Conservation (phyloP, 2,888 invertebrate species). For the Harmothoe impar region DNA sequence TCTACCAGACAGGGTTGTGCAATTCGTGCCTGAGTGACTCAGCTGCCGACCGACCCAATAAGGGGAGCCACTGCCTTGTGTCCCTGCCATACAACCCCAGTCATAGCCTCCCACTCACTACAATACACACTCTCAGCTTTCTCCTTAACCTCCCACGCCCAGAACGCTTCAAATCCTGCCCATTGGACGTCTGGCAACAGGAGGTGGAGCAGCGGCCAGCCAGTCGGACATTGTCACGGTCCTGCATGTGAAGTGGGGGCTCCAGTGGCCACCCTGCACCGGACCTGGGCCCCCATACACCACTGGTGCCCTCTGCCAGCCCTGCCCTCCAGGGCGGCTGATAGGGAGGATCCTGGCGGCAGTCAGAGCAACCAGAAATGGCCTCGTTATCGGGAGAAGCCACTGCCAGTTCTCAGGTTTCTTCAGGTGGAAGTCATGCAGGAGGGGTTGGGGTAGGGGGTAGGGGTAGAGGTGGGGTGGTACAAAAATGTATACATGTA, state of each 20-base stretch:
- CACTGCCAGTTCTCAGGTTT: not conserved
- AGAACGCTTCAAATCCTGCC: conserved; percentile 11
- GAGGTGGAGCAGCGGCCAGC: not conserved
- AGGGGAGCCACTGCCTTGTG: not conserved
- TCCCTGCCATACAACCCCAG: not conserved
- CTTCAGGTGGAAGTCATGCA: no score
- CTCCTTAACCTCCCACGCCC: not conserved
- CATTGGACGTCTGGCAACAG: not conserved
- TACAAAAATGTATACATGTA: no score
- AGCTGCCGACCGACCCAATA: no score
- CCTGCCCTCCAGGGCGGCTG: not conserved
- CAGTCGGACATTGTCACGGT: not conserved
- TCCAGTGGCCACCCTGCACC: not conserved
- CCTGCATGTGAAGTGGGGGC: not conserved
- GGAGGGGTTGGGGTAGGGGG: no score
- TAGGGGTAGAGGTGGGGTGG: no score
- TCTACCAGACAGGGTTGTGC: no score
- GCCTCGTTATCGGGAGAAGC: conserved; percentile 22
- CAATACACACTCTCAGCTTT: not conserved
- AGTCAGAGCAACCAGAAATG: not conserved
- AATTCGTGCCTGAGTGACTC: no score
- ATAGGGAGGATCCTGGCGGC: not conserved
- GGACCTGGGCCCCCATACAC: not conserved
- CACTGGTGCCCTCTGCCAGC: not conserved
- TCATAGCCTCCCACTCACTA: not conserved